A percentile compares a stretch with the other conserved stretches of the same genome.
Conservation (phyloP, 2,888 invertebrate genomes). For the Rambutsinella grinnellia region DNA sequence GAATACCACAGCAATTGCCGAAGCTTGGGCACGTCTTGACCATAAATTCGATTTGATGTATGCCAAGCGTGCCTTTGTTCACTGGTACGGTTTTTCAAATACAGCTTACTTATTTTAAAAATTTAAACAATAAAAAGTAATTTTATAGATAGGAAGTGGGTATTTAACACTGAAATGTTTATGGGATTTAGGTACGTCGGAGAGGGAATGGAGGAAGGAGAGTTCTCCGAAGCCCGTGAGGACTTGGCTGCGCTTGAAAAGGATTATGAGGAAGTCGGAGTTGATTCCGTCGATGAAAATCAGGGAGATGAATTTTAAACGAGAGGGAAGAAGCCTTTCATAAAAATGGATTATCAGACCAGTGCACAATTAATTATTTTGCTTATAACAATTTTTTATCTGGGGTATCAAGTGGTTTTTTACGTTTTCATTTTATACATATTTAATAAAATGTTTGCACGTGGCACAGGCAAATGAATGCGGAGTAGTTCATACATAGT, state of each 20-base stretch:
- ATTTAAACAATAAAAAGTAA: constrained; percentile 82
- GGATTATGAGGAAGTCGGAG: constrained; percentile 59
- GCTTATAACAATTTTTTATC: too few species aligned
- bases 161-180: constrained; percentile 74
- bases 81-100: constrained; percentile 81
- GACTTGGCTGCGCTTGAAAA: constrained; percentile 60
- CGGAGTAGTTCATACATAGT: too few species aligned
- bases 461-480: too few species aligned
- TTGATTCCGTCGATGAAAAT: constrained; percentile 35
- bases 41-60: constrained; percentile 98
- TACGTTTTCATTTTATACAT: too few species aligned
- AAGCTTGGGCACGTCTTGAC: constrained; percentile 96
- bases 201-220: constrained; percentile 72
- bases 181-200: constrained; percentile 77
- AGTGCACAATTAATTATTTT: too few species aligned
- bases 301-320: constrained; percentile 24
- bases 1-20: constrained; percentile 95
- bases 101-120: constrained; percentile 68
- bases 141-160: constrained; percentile 71
- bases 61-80: constrained; percentile 96
- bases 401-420: too few species aligned
- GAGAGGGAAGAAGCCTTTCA: too few species aligned
- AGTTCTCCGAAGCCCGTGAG: constrained; percentile 60
- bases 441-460: too few species aligned
- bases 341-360: too few species aligned